Evolutionary conservation across 2,888 invertebrate species (phyloP), one percentile per base, ranked within the genome.

Genomic region (Ceramica pisi): DNA sequence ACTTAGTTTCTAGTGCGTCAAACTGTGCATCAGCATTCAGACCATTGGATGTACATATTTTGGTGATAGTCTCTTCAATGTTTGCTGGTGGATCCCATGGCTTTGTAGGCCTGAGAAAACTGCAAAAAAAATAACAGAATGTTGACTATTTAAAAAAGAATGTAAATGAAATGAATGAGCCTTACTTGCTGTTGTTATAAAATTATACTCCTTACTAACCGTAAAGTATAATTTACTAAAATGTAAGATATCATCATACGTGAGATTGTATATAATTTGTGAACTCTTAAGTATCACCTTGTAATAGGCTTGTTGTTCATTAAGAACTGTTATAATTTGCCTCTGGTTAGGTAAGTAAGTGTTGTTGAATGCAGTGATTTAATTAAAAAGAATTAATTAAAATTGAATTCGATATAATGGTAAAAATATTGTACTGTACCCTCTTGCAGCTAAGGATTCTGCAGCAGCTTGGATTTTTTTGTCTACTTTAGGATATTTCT

Each of bases 31-130:
- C 89, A 35, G 91, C 66, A 3, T 94, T 90, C 7, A 97, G 84
- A 16, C 97, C 97, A 75, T 97, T 92, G 2, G 92, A 89, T 9
- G 94, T 88, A 82, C 97, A 97, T 67, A 98, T 97, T 56, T 94
- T 92, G 7, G 96, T 89, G 14, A 99, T 92, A 72, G 96, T 97
- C 9, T 96, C 94, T 10, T 95, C 94, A 6, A 97, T 97, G 92
- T 98, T 96, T 14, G 88, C 79, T 0, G 98, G 97, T 19, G 99
- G 98, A 0, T 92, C 90, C 92, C 99, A 99, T 5, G 97, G 94
- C 87, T 97, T 98, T 74, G 97, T 96, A 0, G 98, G 96, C 6
- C 98, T 97, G 50, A 98, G 93, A 90, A 98, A 98, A 66, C 98
- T 98, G 89, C 44, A 96, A 71, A 57, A 16, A 44, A 38, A 65